Conservation (phyloP, 2,113 vertebrate genomes). For the Planiliza haematocheilus region DNA sequence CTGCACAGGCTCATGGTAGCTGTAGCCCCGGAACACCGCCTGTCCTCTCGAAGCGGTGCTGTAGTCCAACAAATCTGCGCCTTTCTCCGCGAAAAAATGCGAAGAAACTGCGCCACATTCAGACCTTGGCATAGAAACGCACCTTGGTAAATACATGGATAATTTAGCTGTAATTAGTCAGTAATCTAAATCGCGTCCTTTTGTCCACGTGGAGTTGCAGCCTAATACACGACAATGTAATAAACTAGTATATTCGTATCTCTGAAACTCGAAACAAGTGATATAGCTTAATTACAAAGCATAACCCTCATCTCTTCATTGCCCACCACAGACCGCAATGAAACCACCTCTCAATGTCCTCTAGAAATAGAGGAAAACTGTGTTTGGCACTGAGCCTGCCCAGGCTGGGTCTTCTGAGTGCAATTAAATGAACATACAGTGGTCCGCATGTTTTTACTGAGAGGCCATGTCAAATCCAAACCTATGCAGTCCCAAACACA, state of each 20-base stretch:
- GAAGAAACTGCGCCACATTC: constrained; percentile 90
- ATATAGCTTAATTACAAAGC: too few species aligned
- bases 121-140: constrained; percentile 88
- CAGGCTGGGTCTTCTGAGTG: constrained; percentile 43
- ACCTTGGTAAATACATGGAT: constrained; percentile 95
- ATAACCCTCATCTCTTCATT: constrained; percentile 2
- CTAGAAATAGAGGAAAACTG: constrained; percentile 9
- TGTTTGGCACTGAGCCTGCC: constrained; percentile 61
- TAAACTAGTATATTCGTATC: too few species aligned
- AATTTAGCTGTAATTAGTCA: background rate
- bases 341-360: background rate
- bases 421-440: constrained; percentile 36
- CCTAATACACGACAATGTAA: too few species aligned
- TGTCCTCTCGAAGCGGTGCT: background rate
- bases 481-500: constrained; percentile 17
- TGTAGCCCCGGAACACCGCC: constrained; percentile 2
- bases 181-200: too few species aligned
- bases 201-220: too few species aligned
- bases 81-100: constrained; percentile 90
- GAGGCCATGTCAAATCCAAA: constrained; percentile 39
- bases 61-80: constrained; percentile 9
- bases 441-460: constrained; percentile 48
- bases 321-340: background rate
- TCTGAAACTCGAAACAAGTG: too few species aligned
- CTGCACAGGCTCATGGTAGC: constrained; percentile 27